Conservation (phyloP, 1,140 invertebrate species). For the Nylanderia fulva region DNA sequence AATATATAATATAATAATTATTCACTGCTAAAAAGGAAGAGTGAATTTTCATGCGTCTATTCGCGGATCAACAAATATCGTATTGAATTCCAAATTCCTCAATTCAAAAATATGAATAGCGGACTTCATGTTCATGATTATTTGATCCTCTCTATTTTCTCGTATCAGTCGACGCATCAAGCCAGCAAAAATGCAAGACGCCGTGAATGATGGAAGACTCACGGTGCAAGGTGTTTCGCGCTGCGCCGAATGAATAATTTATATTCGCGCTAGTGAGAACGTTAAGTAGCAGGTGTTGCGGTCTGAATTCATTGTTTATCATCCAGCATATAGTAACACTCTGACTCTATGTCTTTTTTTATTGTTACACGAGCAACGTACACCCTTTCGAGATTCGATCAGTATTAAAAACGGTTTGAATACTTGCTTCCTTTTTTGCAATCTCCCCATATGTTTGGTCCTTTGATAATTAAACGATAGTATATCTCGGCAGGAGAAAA, state of each 20-base stretch:
- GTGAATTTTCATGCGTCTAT: not conserved
- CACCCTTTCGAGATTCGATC: conserved; percentile 6
- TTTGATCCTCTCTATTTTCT: conserved; percentile 10
- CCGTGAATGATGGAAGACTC: conserved; percentile 65
- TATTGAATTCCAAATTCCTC: not conserved
- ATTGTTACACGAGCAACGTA: conserved; percentile 10
- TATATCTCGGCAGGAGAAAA: not conserved
- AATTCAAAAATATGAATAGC: not conserved
- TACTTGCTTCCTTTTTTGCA: not conserved
- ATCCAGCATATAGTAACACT: not conserved
- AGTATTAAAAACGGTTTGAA: conserved; percentile 21
- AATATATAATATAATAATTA: not conserved
- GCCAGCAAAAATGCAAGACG: conserved; percentile 8
- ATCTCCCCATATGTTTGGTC: not conserved
- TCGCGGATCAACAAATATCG: not conserved
- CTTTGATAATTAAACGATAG: conserved; percentile 11
- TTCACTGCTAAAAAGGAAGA: not conserved
- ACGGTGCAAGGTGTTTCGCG: conserved; percentile 47
- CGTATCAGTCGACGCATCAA: conserved; percentile 14
- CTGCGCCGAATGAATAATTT: conserved; percentile 67
- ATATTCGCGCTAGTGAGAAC: conserved; percentile 50
- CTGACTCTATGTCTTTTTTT: conserved; percentile 11
- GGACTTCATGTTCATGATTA: not conserved
- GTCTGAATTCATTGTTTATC: conserved; percentile 63
- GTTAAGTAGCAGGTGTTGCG: conserved; percentile 67